Evolutionary conservation across 2,113 vertebrate genomes (phyloP), one percentile per base, ranked within the genome.

Genomic region (Aptenodytes patagonicus): DNA sequence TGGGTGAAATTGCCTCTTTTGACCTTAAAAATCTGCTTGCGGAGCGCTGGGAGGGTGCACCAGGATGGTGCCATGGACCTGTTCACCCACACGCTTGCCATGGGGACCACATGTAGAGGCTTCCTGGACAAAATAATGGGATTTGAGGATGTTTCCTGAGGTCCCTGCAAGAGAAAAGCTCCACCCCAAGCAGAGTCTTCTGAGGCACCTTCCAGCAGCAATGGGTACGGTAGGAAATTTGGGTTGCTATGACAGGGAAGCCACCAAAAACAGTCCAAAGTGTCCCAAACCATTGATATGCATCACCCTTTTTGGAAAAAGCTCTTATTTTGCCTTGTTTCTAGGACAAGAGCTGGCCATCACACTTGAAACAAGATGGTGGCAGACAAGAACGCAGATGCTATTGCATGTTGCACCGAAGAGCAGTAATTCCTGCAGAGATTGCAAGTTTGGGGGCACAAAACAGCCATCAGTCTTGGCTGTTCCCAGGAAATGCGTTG

Each of bases 401-500:
- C n/a, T 25, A 5, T 1, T 36, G 20, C 28, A 14, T 0, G 4
- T 9, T 6, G 70, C 66, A 55, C 32, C 0, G 1, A 58, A n/a
- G 38, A 81, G 38, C 44, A 61, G 54, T 1, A 76, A 38, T 24
- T 89, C 68, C 78, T 57, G 18, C 36, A 57, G 36, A 36, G 24
- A 52, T 0, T 21, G 15, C 42, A 87, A n/a, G 26, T 54, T 65
- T 42, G 9, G 32, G 60, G 60, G 52, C 72, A 65, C 49, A 90
- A 85, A 60, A 24, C 26, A 25, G 5, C 14, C 51, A 32, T 6
- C 0, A 0, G 20, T 11, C 22, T 66, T 24, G 44, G 38, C 47
- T 75, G 40, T 16, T 57, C 13, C 49, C 42, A 83, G 28, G 17
- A 90, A 83, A 7, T 15, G 10, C 0, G 0, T 0, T 55, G 38